Evolutionary conservation across 2,797 vertebrate genomes (phyloP).

Genomic region (Calcarius lapponicus): DNA sequence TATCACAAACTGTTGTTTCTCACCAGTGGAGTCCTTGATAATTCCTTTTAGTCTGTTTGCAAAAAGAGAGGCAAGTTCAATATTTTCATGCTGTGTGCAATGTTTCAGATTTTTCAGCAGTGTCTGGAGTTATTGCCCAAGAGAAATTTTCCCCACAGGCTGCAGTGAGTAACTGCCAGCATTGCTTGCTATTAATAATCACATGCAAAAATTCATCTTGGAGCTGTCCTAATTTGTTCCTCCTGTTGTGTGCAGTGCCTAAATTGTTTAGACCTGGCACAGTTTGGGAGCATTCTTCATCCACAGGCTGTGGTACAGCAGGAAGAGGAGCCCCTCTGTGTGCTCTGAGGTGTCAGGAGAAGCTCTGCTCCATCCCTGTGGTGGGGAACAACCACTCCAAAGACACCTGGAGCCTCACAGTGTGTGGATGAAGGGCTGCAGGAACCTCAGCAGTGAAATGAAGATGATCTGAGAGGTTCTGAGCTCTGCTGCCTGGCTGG

Average conservation of each 20-base stretch:
- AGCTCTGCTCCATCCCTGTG: accelerated
- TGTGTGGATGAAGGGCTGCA: not conserved
- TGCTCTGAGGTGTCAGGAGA: not conserved
- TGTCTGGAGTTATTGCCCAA: not conserved
- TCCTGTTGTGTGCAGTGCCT: not conserved
- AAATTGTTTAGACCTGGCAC: not conserved
- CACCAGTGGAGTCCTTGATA: not conserved
- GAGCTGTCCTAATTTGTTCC: not conserved
- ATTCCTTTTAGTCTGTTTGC: constrained; percentile 18
- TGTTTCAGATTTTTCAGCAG: not conserved
- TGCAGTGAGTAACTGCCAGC: not conserved
- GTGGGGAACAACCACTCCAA: not conserved
- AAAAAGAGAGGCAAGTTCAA: not conserved
- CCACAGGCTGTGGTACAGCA: not conserved
- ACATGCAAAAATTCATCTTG: not conserved
- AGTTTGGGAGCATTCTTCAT: not conserved
- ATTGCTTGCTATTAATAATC: not conserved
- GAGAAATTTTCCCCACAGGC: not conserved
- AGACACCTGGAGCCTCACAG: not conserved
- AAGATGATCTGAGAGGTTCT: not conserved
- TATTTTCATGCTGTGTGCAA: not conserved
- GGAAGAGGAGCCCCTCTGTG: accelerated
- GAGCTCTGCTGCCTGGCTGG: not conserved
- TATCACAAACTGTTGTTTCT: constrained; percentile 2
- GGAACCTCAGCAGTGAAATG: not conserved